phyloP scores from a whole-genome alignment of 2,888 invertebrate species.

The Trypoxylon attenuatum region DNA sequence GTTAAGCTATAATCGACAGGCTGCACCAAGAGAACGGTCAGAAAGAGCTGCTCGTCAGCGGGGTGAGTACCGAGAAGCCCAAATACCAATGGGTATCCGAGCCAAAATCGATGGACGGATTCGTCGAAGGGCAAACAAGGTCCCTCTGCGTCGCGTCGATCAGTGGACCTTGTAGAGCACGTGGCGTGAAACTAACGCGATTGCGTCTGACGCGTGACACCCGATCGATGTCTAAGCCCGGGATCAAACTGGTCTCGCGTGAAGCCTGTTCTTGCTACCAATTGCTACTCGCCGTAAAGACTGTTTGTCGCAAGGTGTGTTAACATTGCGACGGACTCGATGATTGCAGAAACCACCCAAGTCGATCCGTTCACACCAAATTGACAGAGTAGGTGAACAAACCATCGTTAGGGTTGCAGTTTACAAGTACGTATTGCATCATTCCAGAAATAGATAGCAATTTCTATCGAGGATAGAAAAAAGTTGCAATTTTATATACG shows the following conservation, averaged over 20 bases:
- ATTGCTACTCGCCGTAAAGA: too few species aligned
- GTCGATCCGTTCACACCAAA: too few species aligned
- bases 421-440: too few species aligned
- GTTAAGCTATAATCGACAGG: constrained; percentile 37
- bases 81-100: neutral
- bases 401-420: too few species aligned
- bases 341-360: too few species aligned
- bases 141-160: constrained; percentile 3
- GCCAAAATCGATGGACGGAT: constrained; percentile 19
- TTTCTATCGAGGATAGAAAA: too few species aligned
- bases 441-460: too few species aligned
- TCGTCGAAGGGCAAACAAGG: constrained; percentile 5
- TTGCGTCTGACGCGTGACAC: constrained; percentile 19
- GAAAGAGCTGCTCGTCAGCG: neutral
- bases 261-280: too few species aligned
- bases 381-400: too few species aligned
- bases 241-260: constrained; percentile 33
- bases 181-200: constrained; percentile 35
- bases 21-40: constrained; percentile 13
- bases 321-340: too few species aligned
- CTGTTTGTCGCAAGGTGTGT: too few species aligned
- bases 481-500: too few species aligned
- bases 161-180: constrained; percentile 20
- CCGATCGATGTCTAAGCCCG: constrained; percentile 24
- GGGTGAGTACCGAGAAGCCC: neutral